Evolutionary conservation across 2,113 vertebrate genomes (phyloP).

Genomic region (Nasalis larvatus): DNA sequence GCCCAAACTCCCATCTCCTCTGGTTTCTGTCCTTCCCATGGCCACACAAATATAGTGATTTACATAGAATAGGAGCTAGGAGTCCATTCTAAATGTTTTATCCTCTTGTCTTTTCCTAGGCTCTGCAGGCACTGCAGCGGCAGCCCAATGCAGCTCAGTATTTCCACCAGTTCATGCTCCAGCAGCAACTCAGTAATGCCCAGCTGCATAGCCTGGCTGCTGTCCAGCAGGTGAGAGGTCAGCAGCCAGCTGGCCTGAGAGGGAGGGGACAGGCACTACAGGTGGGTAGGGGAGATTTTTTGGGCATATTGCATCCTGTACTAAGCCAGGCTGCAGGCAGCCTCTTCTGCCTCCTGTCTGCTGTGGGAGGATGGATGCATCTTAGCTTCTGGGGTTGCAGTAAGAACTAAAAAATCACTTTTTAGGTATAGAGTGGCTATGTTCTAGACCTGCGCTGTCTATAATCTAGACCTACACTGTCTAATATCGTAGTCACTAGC

Average conservation of each 20-base stretch:
- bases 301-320: background rate
- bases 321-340: background rate
- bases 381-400: background rate
- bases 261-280: slow-evolving; percentile 33
- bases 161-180: slow-evolving; percentile 98
- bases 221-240: slow-evolving; percentile 94
- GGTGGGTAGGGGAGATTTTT: background rate
- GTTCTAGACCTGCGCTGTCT: background rate
- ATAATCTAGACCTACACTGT: background rate
- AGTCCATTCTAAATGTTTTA: background rate
- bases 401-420: background rate
- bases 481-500: background rate
- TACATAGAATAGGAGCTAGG: background rate
- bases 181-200: slow-evolving; percentile 97
- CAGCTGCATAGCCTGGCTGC: slow-evolving; percentile 98
- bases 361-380: background rate
- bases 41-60: background rate
- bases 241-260: slow-evolving; percentile 58
- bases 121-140: slow-evolving; percentile 95
- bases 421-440: background rate
- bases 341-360: background rate
- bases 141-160: slow-evolving; percentile 98
- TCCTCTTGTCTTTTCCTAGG: slow-evolving; percentile 83
- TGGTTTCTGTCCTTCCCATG: background rate
- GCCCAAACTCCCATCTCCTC: background rate